Evolutionary conservation across 2,797 vertebrate species (phyloP), one percentile per base, ranked within the genome.

Genomic region (Nyctalus aviator): DNA sequence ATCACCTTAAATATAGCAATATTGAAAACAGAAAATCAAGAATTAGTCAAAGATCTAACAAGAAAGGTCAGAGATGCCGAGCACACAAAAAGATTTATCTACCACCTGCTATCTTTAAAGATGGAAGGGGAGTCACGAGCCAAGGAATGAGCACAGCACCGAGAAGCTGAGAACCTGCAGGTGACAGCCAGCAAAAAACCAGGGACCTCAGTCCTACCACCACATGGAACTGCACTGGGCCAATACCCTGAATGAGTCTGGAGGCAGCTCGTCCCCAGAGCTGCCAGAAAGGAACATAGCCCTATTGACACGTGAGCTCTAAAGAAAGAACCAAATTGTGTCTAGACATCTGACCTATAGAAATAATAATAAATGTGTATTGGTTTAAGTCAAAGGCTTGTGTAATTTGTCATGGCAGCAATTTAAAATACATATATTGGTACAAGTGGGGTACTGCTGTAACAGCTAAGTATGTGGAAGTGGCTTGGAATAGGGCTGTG

Each of bases 11-110:
- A 94, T 21, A 55, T 0, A 77, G 37, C 27, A 53, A 88, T 23
- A 77, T 1, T 95, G 37, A 79, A 94, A 87, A 79, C 3, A 50
- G 79, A 91, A 82, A 93, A 91, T 77, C 32, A 69, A 90, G 41
- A 94, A 82, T 91, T 50, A 78, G 44, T 71, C 69, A 91, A 23
- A 85, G 25, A 53, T 27, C 84, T 15, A 48, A 72, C 14, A 69
- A 57, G 10, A 55, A 62, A 53, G 8, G 17, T 87, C 46, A 83
- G 13, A 88, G 48, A 90, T 32, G 53, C 5, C 59, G 89, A 81
- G 35, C 23, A 50, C 5, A 30, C 48, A 71, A 81, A 64, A 71
- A 8, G 44, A 66, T 9, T 53, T 84, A 90, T n/a, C 37, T 75
- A 55, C 32, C 50, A 88, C 2, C 1, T 50, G 44, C 10, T 27